A percentile compares a stretch with the other conserved stretches of the same genome.
Conservation (phyloP, 2,113 vertebrate genomes). For the Lycaon pictus region DNA sequence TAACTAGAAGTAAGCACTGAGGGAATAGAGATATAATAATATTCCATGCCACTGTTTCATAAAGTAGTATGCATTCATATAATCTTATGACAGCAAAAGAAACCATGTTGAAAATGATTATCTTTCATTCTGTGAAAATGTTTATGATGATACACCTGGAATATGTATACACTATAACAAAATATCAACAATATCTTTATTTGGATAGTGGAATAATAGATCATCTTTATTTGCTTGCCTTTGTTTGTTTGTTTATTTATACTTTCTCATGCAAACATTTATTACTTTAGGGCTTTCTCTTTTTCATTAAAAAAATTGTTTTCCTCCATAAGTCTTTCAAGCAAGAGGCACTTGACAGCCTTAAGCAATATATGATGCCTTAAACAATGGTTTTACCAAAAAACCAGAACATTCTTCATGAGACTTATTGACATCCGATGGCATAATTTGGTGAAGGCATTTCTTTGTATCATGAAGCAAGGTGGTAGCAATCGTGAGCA, state of each 20-base stretch:
- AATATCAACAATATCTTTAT: neutral
- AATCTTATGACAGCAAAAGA: neutral
- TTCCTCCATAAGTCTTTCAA: neutral
- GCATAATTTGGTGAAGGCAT: neutral
- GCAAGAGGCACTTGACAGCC: neutral
- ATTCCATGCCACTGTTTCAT: neutral
- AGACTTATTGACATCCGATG: neutral
- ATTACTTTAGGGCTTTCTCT: neutral
- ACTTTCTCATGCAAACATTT: neutral
- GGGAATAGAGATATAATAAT: neutral
- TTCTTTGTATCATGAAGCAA: constrained; percentile 27
- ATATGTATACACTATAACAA: neutral
- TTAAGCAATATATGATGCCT: neutral
- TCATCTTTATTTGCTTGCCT: neutral
- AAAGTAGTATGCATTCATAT: neutral
- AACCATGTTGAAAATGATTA: constrained; percentile 22
- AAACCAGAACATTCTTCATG: neutral
- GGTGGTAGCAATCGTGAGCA: neutral
- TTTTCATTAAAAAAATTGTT: constrained; percentile 2
- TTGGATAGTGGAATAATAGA: constrained; percentile 9
- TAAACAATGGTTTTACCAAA: constrained; percentile 28
- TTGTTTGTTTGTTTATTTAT: neutral
- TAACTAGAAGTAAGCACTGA: constrained; percentile 4
- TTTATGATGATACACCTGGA: neutral
- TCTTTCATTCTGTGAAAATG: constrained; percentile 32